These are phyloP conservation scores for Xanthorhoe spadicearia DNA, from an alignment of 2,888 invertebrate genomes.

Conservation along the genomic window DNA sequence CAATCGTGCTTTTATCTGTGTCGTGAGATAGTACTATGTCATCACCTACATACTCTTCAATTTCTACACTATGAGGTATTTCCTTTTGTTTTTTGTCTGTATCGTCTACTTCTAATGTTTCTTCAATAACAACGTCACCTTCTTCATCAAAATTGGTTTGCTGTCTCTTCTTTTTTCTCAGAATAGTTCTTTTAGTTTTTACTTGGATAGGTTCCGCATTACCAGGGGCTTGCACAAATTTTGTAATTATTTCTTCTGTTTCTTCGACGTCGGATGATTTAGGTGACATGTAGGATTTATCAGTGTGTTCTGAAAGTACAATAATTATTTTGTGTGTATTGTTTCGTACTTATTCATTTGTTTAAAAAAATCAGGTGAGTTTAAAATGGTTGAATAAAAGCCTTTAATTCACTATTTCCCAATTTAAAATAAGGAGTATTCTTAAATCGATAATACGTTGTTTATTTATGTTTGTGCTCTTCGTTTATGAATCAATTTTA, in stretches of 20 bases:
- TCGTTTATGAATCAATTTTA: too few species aligned
- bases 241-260: slow-evolving; percentile 86
- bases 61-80: slow-evolving; percentile 63
- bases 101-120: slow-evolving; percentile 75
- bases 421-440: too few species aligned
- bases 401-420: too few species aligned
- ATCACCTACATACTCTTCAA: slow-evolving; percentile 71
- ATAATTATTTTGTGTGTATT: neutral
- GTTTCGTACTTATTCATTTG: neutral
- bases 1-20: slow-evolving; percentile 64
- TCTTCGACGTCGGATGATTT: slow-evolving; percentile 80
- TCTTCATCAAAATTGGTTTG: slow-evolving; percentile 49
- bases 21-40: slow-evolving; percentile 49
- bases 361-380: too few species aligned
- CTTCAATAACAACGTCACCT: slow-evolving; percentile 82
- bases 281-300: slow-evolving; percentile 52
- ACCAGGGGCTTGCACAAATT: slow-evolving; percentile 81
- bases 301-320: slow-evolving; percentile 61
- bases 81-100: slow-evolving; percentile 39
- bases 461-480: too few species aligned
- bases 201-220: slow-evolving; percentile 82
- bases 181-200: slow-evolving; percentile 84
- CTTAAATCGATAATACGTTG: too few species aligned
- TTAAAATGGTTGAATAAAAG: too few species aligned
- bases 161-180: slow-evolving; percentile 72